phyloP scores from a whole-genome alignment of 1,140 invertebrate genomes.

The Acromyrmex echinatior region DNA sequence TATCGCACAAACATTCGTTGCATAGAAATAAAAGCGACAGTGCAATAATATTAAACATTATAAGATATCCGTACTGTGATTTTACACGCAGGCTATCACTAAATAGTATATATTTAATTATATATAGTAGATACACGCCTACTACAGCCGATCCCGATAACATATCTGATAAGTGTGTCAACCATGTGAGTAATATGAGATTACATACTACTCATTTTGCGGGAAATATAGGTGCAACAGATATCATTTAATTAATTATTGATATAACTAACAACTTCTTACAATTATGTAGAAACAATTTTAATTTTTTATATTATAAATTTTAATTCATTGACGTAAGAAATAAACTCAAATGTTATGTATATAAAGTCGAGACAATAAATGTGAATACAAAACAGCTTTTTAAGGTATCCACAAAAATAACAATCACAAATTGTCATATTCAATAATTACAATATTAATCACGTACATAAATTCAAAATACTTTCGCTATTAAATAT shows the following conservation, averaged over 20 bases:
- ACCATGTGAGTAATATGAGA: slow-evolving; percentile 19
- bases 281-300: background rate
- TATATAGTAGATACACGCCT: background rate
- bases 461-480: too few relatives aligned
- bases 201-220: slow-evolving; percentile 39
- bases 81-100: background rate
- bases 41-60: slow-evolving; percentile 48
- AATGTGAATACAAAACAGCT: too few relatives aligned
- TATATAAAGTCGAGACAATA: too few relatives aligned
- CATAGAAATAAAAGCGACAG: slow-evolving; percentile 39
- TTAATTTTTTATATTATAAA: background rate
- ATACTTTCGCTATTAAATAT: too few relatives aligned
- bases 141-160: slow-evolving; percentile 67
- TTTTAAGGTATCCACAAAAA: too few relatives aligned
- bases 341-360: too few relatives aligned
- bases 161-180: slow-evolving; percentile 77
- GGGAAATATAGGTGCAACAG: background rate
- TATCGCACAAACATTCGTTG: slow-evolving; percentile 60
- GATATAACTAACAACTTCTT: background rate
- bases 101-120: background rate
- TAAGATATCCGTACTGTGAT: background rate
- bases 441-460: too few relatives aligned
- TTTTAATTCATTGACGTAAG: background rate
- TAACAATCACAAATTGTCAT: too few relatives aligned
- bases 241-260: slow-evolving; percentile 23